Percentiles rank a stretch among this genome's conserved stretches.
Conservation (phyloP, 2,888 invertebrate genomes). For the Pollenia angustigena region DNA sequence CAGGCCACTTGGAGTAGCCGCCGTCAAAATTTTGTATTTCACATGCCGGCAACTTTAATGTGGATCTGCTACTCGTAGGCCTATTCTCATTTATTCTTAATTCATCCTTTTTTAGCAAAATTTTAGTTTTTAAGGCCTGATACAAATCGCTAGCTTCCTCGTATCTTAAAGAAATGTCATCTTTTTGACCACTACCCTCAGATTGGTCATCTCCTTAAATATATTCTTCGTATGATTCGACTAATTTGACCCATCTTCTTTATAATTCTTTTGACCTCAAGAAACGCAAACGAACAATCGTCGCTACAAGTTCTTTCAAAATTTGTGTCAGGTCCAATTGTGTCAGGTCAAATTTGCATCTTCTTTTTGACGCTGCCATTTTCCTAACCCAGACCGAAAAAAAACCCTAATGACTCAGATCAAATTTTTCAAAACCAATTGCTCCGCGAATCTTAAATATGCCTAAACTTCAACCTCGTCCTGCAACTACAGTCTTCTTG, state of each 20-base stretch:
- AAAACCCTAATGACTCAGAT: too few species aligned
- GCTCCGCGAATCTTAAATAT: too few species aligned
- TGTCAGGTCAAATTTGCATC: too few species aligned
- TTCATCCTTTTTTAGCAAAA: background rate
- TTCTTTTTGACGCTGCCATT: too few species aligned
- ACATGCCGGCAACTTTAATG: conserved; percentile 8
- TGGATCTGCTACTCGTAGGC: background rate
- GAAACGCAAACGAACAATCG: background rate
- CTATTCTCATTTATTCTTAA: background rate
- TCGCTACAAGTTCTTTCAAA: background rate
- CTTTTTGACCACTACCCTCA: background rate
- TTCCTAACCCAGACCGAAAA: too few species aligned
- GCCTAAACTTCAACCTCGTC: too few species aligned
- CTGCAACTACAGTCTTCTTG: too few species aligned
- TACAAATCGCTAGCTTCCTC: background rate
- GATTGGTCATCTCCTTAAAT: background rate
- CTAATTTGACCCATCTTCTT: conserved; percentile 8
- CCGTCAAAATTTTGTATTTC: conserved; percentile 9
- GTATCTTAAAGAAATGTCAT: background rate
- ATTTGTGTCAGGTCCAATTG: background rate
- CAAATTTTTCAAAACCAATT: too few species aligned
- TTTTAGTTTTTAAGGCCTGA: background rate
- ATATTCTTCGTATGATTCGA: conserved; percentile 15
- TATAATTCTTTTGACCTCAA: background rate
- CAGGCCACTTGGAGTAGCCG: conserved; percentile 19